Evolutionary conservation across 2,797 vertebrate species (phyloP).

Genomic region (Coregonus ussuriensis): DNA sequence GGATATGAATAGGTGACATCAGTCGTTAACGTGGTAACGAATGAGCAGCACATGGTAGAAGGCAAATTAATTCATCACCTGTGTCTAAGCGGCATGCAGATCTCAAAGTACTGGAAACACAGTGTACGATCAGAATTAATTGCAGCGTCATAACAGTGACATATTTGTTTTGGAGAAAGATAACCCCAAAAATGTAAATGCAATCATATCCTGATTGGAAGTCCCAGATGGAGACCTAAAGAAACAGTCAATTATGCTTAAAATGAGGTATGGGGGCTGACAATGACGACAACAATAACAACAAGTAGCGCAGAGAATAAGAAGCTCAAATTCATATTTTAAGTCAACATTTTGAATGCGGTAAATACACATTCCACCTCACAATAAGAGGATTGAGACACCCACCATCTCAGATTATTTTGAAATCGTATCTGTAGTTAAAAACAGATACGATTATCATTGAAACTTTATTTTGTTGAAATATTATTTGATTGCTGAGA

Average conservation of each 20-base stretch:
- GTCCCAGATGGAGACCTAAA: conserved; percentile 26
- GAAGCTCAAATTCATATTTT: conserved; percentile 17
- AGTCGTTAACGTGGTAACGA: not conserved
- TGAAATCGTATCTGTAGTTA: no score
- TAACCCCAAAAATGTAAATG: conserved; percentile 52
- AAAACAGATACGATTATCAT: no score
- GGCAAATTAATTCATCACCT: conserved; percentile 54
- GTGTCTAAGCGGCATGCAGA: conserved; percentile 16
- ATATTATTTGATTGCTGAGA: no score
- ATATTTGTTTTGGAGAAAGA: conserved; percentile 48
- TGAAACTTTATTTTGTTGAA: conserved; percentile 8
- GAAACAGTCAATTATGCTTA: conserved; percentile 20
- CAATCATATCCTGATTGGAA: conserved; percentile 56
- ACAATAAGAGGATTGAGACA: not conserved
- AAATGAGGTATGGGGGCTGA: conserved; percentile 23
- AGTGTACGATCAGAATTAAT: conserved; percentile 40
- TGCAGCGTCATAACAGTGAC: conserved; percentile 41
- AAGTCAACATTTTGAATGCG: conserved; percentile 20
- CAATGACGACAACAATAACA: conserved; percentile 5
- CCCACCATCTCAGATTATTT: no score
- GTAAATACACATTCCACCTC: conserved; percentile 32
- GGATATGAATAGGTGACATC: conserved; percentile 6
- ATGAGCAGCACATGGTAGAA: conserved; percentile 33
- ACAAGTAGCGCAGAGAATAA: conserved; percentile 20
- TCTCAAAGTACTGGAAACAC: conserved; percentile 34